A percentile compares a stretch with the other conserved stretches of the same genome.
Evolutionary conservation across 2,113 vertebrate genomes (phyloP).

Genomic region (Castor canadensis): DNA sequence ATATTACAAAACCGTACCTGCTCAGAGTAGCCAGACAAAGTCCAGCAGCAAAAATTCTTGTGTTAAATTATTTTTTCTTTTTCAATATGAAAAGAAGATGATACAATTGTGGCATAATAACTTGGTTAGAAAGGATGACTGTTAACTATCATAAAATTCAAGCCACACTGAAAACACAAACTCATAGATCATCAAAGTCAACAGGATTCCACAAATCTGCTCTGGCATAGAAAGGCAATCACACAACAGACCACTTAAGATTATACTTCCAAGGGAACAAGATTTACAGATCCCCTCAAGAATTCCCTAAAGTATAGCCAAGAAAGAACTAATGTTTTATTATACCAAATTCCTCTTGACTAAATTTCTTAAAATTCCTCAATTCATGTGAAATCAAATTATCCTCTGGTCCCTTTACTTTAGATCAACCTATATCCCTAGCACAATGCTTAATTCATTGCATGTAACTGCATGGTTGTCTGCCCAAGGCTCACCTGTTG

Average conservation of each 20-base stretch:
- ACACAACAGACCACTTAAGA: background rate
- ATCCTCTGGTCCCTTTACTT: background rate
- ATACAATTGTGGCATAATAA: background rate
- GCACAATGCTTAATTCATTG: background rate
- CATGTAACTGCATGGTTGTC: background rate
- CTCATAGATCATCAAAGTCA: background rate
- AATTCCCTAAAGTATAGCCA: constrained; percentile 28
- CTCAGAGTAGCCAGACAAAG: background rate
- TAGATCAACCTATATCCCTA: background rate
- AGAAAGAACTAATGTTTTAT: constrained; percentile 28
- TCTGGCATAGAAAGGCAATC: background rate
- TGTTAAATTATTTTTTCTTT: constrained; percentile 25
- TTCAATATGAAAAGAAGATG: background rate
- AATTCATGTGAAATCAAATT: constrained; percentile 23
- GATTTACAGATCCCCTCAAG: constrained; percentile 16
- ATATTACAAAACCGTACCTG: constrained; percentile 60
- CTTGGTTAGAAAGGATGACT: background rate
- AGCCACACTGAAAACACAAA: constrained; percentile 17
- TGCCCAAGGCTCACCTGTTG: too few species aligned
- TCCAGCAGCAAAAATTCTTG: background rate
- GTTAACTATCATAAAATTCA: constrained; percentile 24
- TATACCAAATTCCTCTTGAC: constrained; percentile 15
- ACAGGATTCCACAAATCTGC: constrained; percentile 19
- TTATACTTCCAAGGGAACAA: background rate
- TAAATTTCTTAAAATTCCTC: constrained; percentile 16